A percentile compares a stretch with the other conserved stretches of the same genome.
phyloP scores from a whole-genome alignment of 2,888 invertebrate species.

The Osedax frankpressi region DNA sequence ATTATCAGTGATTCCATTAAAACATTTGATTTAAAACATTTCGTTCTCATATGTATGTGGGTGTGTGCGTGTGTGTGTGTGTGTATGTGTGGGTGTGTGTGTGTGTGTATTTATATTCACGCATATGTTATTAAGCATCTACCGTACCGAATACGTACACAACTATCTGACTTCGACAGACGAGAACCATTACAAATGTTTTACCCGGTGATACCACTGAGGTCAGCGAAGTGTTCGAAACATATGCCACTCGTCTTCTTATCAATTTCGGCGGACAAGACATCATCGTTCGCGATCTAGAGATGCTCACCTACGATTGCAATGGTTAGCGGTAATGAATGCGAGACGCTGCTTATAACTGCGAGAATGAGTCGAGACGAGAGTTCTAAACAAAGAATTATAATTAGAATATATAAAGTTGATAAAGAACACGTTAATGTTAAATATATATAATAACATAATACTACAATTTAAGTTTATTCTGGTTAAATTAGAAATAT shows the following conservation, averaged over 20 bases:
- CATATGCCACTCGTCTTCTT: neutral
- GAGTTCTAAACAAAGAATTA: too few relatives aligned
- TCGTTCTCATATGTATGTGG: neutral
- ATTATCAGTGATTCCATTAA: too few relatives aligned
- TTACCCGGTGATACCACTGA: neutral
- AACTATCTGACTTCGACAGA: neutral
- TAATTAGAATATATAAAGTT: too few relatives aligned
- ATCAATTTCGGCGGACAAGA: neutral
- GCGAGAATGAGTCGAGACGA: too few relatives aligned
- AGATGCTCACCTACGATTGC: neutral
- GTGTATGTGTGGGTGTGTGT: neutral
- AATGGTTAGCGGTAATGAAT: neutral
- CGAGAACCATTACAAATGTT: neutral
- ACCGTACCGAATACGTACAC: neutral
- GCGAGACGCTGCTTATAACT: neutral
- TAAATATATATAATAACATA: too few relatives aligned
- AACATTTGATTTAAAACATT: too few relatives aligned
- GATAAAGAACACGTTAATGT: too few relatives aligned
- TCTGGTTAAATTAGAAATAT: too few relatives aligned
- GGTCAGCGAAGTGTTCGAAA: slow-evolving; percentile 5
- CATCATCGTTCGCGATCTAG: neutral
- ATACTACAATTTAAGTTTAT: too few relatives aligned
- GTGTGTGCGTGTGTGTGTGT: neutral
- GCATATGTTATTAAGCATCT: neutral
- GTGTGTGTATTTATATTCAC: neutral